Conservation (phyloP, 1,140 invertebrate genomes). For the Helicoverpa zea region DNA sequence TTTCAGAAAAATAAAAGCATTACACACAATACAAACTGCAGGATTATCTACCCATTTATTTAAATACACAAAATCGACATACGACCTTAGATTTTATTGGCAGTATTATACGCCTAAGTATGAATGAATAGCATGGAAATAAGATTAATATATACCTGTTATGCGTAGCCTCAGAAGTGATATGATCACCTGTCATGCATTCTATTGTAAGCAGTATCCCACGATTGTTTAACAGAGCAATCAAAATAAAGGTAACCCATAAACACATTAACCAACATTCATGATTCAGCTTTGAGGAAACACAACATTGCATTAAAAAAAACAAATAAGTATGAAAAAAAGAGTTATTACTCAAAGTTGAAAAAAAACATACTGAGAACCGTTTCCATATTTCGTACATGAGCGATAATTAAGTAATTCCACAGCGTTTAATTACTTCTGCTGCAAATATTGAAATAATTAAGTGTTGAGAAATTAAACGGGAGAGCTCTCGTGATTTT, state of each 20-base stretch:
- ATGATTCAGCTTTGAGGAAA: too few relatives aligned
- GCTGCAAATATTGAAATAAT: conserved; percentile 43
- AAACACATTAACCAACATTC: background rate
- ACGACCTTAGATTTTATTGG: too few relatives aligned
- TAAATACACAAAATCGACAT: background rate
- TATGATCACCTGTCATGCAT: too few relatives aligned
- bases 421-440: conserved; percentile 42
- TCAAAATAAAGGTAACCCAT: background rate
- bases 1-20: conserved; percentile 4
- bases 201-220: background rate
- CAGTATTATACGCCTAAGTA: background rate
- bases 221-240: background rate
- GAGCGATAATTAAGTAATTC: conserved; percentile 27
- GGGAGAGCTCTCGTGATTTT: conserved; percentile 48
- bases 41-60: too few relatives aligned
- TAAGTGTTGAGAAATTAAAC: conserved; percentile 50
- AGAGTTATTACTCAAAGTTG: background rate
- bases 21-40: background rate
- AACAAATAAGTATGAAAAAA: background rate
- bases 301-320: background rate
- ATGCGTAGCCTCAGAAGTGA: too few relatives aligned
- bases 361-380: conserved; percentile 2
- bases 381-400: conserved; percentile 7
- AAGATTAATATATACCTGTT: too few relatives aligned
- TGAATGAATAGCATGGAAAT: too few relatives aligned